Evolutionary conservation across 1,140 invertebrate genomes (phyloP), one percentile per base, ranked within the genome.

Genomic region (Brevipalpus yothersi): DNA sequence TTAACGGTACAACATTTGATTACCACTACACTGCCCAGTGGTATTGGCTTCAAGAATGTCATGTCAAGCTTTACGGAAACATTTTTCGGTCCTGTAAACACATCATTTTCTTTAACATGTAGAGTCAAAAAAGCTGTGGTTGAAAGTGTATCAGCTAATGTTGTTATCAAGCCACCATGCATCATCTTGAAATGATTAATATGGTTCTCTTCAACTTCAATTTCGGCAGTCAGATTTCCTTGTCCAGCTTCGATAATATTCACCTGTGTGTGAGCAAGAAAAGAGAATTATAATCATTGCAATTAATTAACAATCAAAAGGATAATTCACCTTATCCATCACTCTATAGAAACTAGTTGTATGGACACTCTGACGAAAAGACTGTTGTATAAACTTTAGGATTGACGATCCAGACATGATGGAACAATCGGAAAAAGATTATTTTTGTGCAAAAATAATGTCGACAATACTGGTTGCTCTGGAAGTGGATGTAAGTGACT

Each of bases 121-220:
- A 31, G 31, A 15, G 61, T 80, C 66, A 82, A 77, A 7, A 91
- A 66, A 2, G 84, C 86, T 68, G 82, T 79, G 0, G 84, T 84
- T 8, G 88, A 89, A 15, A 91, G 69, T 60, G 77, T 75, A 72
- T 94, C 89, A 12, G 92, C 78, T n/a, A 92, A 66, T 4, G 83
- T 82, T 12, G 82, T 79, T 12, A 82, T 84, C 62, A 84, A 79
- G 13, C 86, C 88, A 47, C 87, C 87, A 72, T 93, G 86, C 5
- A 92, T 69, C 1, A 78, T 79, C 0, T 85, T 84, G 53, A 71
- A 72, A n/a, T n/a, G n/a, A n/a, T n/a, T n/a, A n/a, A n/a, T n/a
- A n/a, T n/a, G n/a, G n/a, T n/a, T n/a, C n/a, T 70, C 0, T 73
- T n/a, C 73, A 0, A 95, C 79, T 66, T 76, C 78, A 65, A 94